Percentiles rank a stretch among this genome's conserved stretches.
Evolutionary conservation across 2,113 vertebrate species (phyloP).

Genomic region (Leucosticte australis): DNA sequence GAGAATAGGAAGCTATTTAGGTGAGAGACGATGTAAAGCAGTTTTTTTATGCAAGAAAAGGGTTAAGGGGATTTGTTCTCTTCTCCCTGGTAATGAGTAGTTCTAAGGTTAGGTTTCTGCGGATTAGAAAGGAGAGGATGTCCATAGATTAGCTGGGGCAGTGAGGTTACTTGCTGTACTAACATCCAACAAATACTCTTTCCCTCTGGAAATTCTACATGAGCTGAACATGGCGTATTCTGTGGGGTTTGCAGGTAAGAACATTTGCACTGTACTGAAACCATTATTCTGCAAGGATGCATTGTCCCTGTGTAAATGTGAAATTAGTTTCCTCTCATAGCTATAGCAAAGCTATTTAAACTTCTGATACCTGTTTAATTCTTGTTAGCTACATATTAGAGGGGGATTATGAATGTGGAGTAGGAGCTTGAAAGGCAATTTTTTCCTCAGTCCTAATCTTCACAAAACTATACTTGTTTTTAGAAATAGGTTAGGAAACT

Average conservation of each 20-base stretch:
- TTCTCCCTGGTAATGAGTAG: conserved; percentile 39
- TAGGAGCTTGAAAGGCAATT: neutral
- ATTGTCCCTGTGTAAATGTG: neutral
- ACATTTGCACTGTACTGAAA: neutral
- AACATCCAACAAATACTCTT: conserved; percentile 11
- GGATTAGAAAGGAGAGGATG: conserved; percentile 77
- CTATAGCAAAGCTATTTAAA: neutral
- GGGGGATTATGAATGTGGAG: neutral
- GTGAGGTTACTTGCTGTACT: conserved; percentile 62
- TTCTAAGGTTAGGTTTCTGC: conserved; percentile 56
- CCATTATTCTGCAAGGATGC: neutral
- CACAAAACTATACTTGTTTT: neutral
- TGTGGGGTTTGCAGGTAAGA: conserved; percentile 65
- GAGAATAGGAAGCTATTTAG: neutral
- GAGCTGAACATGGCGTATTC: neutral
- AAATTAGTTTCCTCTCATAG: neutral
- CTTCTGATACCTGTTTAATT: neutral
- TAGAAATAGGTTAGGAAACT: neutral
- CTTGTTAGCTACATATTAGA: neutral
- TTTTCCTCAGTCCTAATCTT: neutral
- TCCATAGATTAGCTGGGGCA: conserved; percentile 66
- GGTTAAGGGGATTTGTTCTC: conserved; percentile 64
- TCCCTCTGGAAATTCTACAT: neutral
- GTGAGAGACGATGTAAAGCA: neutral
- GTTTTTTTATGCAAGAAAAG: conserved; percentile 18